Percentiles rank a stretch among this genome's conserved stretches.
phyloP scores from a whole-genome alignment of 2,888 invertebrate species.

The Embidobia sp. region DNA sequence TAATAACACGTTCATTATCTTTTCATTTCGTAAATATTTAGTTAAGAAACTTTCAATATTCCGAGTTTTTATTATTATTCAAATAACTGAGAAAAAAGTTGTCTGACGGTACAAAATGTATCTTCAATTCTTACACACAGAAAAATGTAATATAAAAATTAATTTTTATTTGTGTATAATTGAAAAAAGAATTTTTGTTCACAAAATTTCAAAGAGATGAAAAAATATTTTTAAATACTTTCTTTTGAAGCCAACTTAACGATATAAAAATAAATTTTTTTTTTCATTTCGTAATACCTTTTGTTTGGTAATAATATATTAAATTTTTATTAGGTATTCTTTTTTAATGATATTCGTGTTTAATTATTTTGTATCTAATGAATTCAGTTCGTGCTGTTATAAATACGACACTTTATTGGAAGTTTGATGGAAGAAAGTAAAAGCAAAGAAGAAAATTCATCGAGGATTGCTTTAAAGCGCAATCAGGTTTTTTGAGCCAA shows the following conservation, averaged over 20 bases:
- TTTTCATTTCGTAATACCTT: too few species aligned
- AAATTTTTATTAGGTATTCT: slow-evolving; percentile 3
- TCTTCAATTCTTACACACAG: too few species aligned
- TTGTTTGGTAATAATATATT: too few species aligned
- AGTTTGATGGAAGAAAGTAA: not conserved
- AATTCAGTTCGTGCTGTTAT: slow-evolving; percentile 15
- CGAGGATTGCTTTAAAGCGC: not conserved
- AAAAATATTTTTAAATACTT: too few species aligned
- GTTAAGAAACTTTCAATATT: not conserved
- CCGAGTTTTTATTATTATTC: not conserved
- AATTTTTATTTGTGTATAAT: too few species aligned
- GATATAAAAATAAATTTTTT: too few species aligned
- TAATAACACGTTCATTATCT: slow-evolving; percentile 35
- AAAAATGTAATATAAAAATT: too few species aligned
- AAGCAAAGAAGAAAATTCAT: not conserved
- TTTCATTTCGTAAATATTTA: slow-evolving; percentile 25
- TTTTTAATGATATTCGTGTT: not conserved
- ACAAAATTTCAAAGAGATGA: too few species aligned
- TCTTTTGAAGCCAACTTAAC: too few species aligned
- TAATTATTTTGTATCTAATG: too few species aligned
- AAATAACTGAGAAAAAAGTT: not conserved
- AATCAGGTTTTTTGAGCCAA: slow-evolving; percentile 14
- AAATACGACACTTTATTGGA: slow-evolving; percentile 23
- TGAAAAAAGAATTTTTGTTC: too few species aligned
- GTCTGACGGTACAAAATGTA: slow-evolving; percentile 1